Base-by-base conservation (phyloP, 2,797 vertebrate genomes). In the Megalops cyprinoides region DNA sequence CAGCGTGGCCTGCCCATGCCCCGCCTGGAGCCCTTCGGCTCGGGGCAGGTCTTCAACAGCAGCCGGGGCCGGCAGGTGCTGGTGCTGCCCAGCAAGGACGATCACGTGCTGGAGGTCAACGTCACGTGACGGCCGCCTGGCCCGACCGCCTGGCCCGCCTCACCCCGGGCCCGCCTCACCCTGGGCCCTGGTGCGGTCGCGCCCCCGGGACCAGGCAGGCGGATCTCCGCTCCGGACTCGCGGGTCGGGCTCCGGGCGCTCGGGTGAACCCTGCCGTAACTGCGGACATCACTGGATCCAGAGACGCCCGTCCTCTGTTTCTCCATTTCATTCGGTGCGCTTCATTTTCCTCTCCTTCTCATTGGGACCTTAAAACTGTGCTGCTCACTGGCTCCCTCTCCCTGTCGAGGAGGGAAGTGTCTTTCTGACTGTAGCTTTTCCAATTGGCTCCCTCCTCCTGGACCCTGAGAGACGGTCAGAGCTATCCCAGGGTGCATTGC, bases 21-120 rank as follows among this genome's bases (percentile, higher is more conserved):
- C 0, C 95, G 97, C 0, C 94, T 98, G 37, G 97, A 98, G 81
- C 91, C 97, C 3, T 98, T 99, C 89, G 94, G 94, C 10, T 81
- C 95, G 0, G 97, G 97, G 14, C 97, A 99, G 92, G 96, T 98
- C 83, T 98, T 97, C 93, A 97, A 97, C 92, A 90, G 94, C 89
- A 99, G 96, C 87, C 87, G 89, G 0, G 91, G 95, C 0, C 92
- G 79, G 81, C 98, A 99, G 88, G 93, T 99, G 80, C 93, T 99
- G 51, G 97, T 99, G 87, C 92, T 99, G 85, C 98, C 98, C 78
- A 93, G 96, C 90, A 94, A 94, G 34, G 97, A 99, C 0, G 96
- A 98, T 92, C 97, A 98, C 20, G 95, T 99, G 87, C 94, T 99
- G 85, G 97, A 99, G 90, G 96, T 99, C 89, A 99, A 96, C 0